Evolutionary conservation across 1,140 invertebrate genomes (phyloP).

Genomic region (Triops longicaudatus): DNA sequence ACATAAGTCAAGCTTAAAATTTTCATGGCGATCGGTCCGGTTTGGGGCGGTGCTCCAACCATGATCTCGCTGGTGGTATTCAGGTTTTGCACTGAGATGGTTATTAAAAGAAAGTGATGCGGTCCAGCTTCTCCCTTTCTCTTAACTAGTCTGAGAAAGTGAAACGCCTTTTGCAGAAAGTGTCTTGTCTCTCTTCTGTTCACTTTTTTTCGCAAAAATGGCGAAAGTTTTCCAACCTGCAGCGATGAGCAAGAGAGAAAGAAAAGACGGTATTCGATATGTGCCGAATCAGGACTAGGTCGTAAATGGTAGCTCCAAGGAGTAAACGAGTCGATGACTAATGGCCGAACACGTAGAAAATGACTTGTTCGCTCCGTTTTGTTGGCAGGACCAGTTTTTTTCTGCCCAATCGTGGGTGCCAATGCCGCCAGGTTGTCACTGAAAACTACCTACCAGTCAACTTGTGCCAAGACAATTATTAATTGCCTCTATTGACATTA

Average conservation of each 20-base stretch:
- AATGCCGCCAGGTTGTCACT: constrained; percentile 9
- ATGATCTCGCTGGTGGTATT: neutral
- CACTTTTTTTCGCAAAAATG: neutral
- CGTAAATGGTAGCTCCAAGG: constrained; percentile 4
- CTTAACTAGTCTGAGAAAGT: neutral
- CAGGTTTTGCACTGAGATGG: neutral
- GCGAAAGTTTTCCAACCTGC: neutral
- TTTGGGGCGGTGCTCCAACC: neutral
- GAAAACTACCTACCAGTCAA: neutral
- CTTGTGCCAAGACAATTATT: constrained; percentile 2
- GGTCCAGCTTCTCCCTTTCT: constrained; percentile 3
- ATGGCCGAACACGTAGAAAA: constrained; percentile 7
- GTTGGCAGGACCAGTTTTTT: constrained; percentile 7
- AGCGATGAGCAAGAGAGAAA: neutral
- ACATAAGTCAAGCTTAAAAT: neutral
- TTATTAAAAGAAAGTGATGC: constrained; percentile 13
- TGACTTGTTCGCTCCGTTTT: constrained; percentile 1
- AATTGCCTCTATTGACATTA: neutral
- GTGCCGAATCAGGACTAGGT: neutral
- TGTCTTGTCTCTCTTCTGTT: neutral
- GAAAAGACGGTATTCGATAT: neutral
- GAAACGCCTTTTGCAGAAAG: neutral
- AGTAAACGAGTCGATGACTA: constrained; percentile 12
- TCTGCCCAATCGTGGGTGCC: constrained; percentile 4
- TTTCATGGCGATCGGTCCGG: neutral